Evolutionary conservation across 2,888 invertebrate species (phyloP).

Genomic region (Coenonympha arcania): DNA sequence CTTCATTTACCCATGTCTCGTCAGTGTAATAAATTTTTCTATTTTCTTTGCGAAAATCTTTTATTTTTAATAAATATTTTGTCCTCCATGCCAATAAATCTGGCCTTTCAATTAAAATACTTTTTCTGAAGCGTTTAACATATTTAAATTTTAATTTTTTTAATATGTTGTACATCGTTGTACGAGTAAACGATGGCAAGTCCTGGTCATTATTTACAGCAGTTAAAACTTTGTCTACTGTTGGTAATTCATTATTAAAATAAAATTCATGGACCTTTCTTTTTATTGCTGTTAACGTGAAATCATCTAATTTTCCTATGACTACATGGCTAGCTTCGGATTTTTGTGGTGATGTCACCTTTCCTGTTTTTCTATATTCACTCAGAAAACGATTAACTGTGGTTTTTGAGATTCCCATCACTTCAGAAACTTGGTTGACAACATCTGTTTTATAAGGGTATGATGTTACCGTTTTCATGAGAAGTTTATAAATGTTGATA

Average conservation of each 20-base stretch:
- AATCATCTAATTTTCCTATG: too few relatives aligned
- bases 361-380: too few relatives aligned
- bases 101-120: too few relatives aligned
- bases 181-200: neutral
- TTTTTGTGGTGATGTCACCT: too few relatives aligned
- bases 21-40: constrained; percentile 22
- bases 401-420: too few relatives aligned
- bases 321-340: too few relatives aligned
- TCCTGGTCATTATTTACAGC: neutral
- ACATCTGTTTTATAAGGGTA: neutral
- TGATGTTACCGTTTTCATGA: neutral
- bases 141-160: neutral
- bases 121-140: neutral
- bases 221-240: neutral
- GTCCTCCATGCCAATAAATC: constrained; percentile 4
- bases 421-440: too few relatives aligned
- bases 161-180: neutral
- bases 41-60: constrained; percentile 14
- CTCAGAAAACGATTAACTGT: too few relatives aligned
- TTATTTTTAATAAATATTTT: constrained; percentile 19
- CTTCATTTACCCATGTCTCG: constrained; percentile 23
- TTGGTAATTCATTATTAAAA: neutral
- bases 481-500: neutral
- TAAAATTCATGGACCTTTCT: neutral
- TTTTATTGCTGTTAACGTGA: neutral